Evolutionary conservation across 2,888 invertebrate genomes (phyloP), one percentile per base, ranked within the genome.

Genomic region (Drosophila koepferae): DNA sequence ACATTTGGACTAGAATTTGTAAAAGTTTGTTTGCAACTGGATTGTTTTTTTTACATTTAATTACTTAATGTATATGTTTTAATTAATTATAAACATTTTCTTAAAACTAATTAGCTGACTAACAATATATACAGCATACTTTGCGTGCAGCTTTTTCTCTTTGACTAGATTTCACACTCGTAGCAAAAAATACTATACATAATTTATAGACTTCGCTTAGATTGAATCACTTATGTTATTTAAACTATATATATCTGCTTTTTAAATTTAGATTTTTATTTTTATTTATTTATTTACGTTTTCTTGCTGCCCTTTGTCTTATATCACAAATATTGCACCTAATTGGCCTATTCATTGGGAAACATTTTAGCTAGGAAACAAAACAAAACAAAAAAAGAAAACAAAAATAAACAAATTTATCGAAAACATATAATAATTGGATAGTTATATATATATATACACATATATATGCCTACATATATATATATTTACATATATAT

Each of bases 311-410:
- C 58, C 53, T 60, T 55, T 75, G 69, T 76, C 88, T 91, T 92
- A 90, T 92, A 92, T 92, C 92, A 92, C 92, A 92, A 89, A 90
- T 92, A 92, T 92, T 92, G 92, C 92, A 92, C 92, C 89, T 55
- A 88, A 88, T 80, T 91, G 92, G 92, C 92, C 92, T 92, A 88
- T 82, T 77, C 34, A 51, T 69, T 69, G 63, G 77, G 64, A 80
- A 80, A 80, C 23, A 89, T 84, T 80, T 85, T 85, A 49, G 68
- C 85, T 87, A 85, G 7, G 81, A 72, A 64, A 58, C 64, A 75
- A 75, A 67, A 74, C 36, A 23, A 14, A 23, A 16, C 41, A 41
- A 7, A 60, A 58, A 38, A 20, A 20, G 20, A 54, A 54, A 20
- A 31, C 53, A 70, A 28, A 28, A 28, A 28, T 28, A 28, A 41